These are phyloP conservation scores for Polypterus senegalus DNA, from an alignment of 2,113 vertebrate species.

Conservation along the genomic window DNA sequence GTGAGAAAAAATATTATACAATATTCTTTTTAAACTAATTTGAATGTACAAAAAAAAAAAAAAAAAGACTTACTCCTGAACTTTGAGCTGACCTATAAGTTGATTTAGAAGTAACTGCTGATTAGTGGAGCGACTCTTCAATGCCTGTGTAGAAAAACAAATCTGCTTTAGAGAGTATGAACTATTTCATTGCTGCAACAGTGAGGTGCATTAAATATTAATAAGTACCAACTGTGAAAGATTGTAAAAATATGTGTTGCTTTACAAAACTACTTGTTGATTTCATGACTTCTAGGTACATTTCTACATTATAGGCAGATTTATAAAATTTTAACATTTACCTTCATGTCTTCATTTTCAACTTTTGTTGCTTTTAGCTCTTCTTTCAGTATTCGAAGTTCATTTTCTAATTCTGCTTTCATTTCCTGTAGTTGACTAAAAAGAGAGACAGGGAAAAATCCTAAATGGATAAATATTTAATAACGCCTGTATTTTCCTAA, in stretches of 20 bases:
- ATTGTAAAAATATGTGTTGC: not conserved
- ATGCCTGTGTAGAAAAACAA: constrained; percentile 13
- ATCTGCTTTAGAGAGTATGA: not conserved
- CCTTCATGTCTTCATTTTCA: constrained; percentile 34
- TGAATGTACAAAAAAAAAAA: not conserved
- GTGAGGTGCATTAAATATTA: too few relatives aligned
- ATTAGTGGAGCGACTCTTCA: constrained; percentile 23
- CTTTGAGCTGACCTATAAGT: constrained; percentile 20
- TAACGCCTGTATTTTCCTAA: too few relatives aligned
- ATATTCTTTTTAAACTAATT: too few relatives aligned
- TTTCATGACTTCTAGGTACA: not conserved
- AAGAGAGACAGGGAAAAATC: constrained; percentile 18
- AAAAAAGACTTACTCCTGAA: constrained; percentile 20
- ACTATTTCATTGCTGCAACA: too few relatives aligned
- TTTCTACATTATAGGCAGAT: not conserved
- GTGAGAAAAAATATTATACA: too few relatives aligned
- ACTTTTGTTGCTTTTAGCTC: constrained; percentile 30
- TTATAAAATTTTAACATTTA: constrained; percentile 17
- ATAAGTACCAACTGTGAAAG: too few relatives aligned
- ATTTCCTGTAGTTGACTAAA: constrained; percentile 38
- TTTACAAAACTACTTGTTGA: not conserved
- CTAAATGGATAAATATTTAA: not conserved
- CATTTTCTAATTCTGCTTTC: constrained; percentile 36
- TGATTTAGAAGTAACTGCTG: constrained; percentile 29
- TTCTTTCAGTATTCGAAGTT: constrained; percentile 34